A percentile compares a stretch with the other conserved stretches of the same genome.
These are phyloP conservation scores for Catagonus wagneri DNA, from an alignment of 2,113 vertebrate genomes.

Conservation along the genomic window DNA sequence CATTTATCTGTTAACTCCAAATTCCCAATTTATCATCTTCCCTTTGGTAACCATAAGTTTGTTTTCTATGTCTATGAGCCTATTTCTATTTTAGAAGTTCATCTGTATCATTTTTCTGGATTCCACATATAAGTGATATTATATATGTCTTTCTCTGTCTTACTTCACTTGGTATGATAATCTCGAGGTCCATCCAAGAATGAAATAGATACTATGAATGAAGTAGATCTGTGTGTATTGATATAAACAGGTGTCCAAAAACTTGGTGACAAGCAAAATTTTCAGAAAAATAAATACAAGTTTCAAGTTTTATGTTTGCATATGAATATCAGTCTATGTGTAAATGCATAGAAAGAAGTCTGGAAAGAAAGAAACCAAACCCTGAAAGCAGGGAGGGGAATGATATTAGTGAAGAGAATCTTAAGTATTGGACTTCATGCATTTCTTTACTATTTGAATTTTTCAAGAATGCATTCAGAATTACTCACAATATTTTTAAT, in stretches of 20 bases:
- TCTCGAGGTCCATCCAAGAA: background rate
- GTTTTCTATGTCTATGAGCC: background rate
- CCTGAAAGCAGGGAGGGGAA: background rate
- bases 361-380: background rate
- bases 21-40: background rate
- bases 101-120: background rate
- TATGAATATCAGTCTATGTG: background rate
- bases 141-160: background rate
- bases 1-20: background rate
- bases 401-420: background rate
- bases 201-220: background rate
- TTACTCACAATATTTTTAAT: slow-evolving; percentile 19
- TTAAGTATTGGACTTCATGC: background rate
- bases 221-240: background rate
- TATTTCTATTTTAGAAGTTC: background rate
- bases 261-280: background rate
- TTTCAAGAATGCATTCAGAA: background rate
- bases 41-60: background rate
- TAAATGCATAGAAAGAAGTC: background rate
- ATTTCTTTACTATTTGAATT: slow-evolving; percentile 20
- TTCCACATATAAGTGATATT: background rate
- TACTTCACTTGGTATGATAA: background rate
- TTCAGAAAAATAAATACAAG: background rate
- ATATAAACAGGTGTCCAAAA: background rate
- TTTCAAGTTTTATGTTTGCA: background rate